A percentile compares a stretch with the other conserved stretches of the same genome.
Evolutionary conservation across 2,113 vertebrate species (phyloP).

Genomic region (Mystacornis crossleyi): DNA sequence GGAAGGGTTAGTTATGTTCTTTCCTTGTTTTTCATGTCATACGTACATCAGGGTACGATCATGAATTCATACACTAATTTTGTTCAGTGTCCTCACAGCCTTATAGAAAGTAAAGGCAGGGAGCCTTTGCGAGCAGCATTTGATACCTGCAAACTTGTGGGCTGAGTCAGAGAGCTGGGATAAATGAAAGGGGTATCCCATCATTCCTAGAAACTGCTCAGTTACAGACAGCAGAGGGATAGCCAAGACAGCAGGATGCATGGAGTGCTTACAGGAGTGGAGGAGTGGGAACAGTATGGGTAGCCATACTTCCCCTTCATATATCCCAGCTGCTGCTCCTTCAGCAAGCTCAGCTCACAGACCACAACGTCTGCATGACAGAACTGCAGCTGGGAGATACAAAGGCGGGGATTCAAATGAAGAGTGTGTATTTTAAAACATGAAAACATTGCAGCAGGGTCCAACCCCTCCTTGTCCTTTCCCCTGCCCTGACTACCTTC

Average conservation of each 20-base stretch:
- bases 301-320: not conserved
- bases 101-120: not conserved
- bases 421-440: not conserved
- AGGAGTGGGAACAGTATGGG: not conserved
- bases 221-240: not conserved
- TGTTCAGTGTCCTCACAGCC: not conserved
- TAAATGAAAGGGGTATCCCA: not conserved
- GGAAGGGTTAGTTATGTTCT: not conserved
- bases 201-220: not conserved
- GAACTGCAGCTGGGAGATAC: conserved; percentile 7
- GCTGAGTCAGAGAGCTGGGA: not conserved
- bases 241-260: not conserved
- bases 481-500: not conserved
- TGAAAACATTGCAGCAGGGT: not conserved
- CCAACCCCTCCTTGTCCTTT: not conserved
- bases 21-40: not conserved
- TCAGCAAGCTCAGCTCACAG: not conserved
- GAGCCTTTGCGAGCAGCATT: not conserved
- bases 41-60: not conserved
- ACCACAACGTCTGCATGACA: not conserved
- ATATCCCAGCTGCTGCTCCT: conserved; percentile 2
- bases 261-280: not conserved
- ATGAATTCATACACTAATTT: not conserved
- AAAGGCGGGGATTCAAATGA: not conserved
- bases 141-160: not conserved